Evolutionary conservation across 2,113 vertebrate genomes (phyloP).

Genomic region (Telmatochromis brachygnathus): DNA sequence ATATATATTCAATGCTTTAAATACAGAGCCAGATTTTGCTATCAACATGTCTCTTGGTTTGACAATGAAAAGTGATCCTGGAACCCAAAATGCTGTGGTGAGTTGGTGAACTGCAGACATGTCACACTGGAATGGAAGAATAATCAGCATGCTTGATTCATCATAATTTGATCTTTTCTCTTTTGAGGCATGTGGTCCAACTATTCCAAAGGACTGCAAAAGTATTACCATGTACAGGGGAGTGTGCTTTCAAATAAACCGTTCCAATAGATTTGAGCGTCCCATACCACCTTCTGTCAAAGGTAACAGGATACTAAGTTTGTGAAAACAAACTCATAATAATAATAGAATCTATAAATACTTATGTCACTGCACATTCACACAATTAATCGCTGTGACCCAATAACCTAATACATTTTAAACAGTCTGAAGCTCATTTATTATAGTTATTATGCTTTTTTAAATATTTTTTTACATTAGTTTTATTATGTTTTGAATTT

Average conservation of each 20-base stretch:
- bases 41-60: not conserved
- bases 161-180: not conserved
- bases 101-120: not conserved
- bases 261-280: not conserved
- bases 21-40: not conserved
- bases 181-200: constrained; percentile 12
- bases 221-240: not conserved
- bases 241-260: not conserved
- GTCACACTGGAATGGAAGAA: not conserved
- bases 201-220: not conserved
- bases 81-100: not conserved
- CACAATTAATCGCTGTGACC: not conserved
- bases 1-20: not conserved
- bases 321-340: not conserved
- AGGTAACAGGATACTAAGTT: not conserved
- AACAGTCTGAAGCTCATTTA: not conserved
- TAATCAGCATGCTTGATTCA: not conserved
- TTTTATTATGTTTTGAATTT: not conserved
- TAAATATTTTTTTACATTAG: fast-evolving
- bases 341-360: not conserved
- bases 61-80: not conserved
- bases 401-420: not conserved
- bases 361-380: not conserved
- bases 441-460: not conserved
- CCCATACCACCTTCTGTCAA: not conserved